Conservation (phyloP, 2,113 vertebrate species). For the Eurystomus gularis region DNA sequence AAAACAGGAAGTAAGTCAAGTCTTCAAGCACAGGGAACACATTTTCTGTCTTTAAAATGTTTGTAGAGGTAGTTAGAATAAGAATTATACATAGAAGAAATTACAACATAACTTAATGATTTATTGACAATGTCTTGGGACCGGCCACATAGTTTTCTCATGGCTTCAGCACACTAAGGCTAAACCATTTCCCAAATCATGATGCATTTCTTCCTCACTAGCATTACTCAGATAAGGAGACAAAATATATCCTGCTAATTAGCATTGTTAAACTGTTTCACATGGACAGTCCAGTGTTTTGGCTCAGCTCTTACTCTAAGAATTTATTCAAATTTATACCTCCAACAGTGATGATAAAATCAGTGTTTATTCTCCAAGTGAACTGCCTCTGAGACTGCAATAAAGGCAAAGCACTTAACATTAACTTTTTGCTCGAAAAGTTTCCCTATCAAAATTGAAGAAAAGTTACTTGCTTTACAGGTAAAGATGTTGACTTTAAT, state of each 20-base stretch:
- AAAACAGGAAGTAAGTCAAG: background rate
- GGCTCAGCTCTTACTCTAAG: slow-evolving; percentile 18
- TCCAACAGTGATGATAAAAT: background rate
- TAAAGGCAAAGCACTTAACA: slow-evolving; percentile 7
- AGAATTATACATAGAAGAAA: background rate
- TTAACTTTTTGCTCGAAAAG: background rate
- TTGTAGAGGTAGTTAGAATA: background rate
- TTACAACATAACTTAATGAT: background rate
- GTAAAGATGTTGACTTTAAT: slow-evolving; percentile 44
- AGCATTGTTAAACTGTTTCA: background rate
- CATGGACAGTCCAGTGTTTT: background rate
- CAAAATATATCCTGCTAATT: slow-evolving; percentile 18
- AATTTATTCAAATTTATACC: slow-evolving; percentile 7
- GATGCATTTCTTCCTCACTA: background rate
- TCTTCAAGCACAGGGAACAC: background rate
- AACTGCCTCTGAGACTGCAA: background rate
- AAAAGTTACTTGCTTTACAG: background rate
- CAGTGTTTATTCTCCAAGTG: slow-evolving; percentile 26
- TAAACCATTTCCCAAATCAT: background rate
- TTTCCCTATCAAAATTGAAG: background rate
- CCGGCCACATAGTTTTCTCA: background rate
- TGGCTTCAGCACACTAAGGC: background rate
- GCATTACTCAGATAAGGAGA: slow-evolving; percentile 10
- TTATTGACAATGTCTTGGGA: background rate
- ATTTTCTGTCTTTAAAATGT: background rate